Evolutionary conservation across 1,140 invertebrate species (phyloP).

Genomic region (Euglossa dilemma): DNA sequence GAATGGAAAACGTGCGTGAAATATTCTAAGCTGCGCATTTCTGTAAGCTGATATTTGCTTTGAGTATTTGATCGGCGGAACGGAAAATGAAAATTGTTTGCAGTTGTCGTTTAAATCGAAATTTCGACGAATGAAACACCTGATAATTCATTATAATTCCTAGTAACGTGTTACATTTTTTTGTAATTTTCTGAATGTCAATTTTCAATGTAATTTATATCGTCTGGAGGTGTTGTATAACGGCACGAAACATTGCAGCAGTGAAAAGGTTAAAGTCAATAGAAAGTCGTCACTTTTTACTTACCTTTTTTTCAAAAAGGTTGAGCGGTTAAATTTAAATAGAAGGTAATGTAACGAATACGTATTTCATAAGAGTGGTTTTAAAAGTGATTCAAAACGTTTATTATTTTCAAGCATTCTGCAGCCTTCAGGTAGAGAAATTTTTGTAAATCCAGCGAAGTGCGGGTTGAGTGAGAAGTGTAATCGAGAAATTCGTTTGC

Average conservation of each 20-base stretch:
- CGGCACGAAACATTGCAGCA: not conserved
- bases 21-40: not conserved
- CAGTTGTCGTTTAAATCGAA: too few species aligned
- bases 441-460: not conserved
- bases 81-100: not conserved
- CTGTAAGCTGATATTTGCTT: not conserved
- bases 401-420: not conserved
- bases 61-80: not conserved
- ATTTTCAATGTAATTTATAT: too few species aligned
- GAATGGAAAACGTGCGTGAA: not conserved
- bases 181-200: too few species aligned
- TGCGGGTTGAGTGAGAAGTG: not conserved
- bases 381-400: too few species aligned
- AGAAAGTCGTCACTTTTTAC: not conserved
- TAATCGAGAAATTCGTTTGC: not conserved
- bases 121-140: too few species aligned
- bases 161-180: too few species aligned
- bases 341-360: not conserved
- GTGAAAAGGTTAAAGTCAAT: not conserved
- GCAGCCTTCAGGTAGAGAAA: not conserved
- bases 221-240: too few species aligned
- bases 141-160: too few species aligned
- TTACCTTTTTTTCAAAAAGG: too few species aligned
- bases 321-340: not conserved
- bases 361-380: not conserved